Evolutionary conservation across 2,113 vertebrate species (phyloP), one percentile per base, ranked within the genome.

Genomic region (Calidris pugnax): DNA sequence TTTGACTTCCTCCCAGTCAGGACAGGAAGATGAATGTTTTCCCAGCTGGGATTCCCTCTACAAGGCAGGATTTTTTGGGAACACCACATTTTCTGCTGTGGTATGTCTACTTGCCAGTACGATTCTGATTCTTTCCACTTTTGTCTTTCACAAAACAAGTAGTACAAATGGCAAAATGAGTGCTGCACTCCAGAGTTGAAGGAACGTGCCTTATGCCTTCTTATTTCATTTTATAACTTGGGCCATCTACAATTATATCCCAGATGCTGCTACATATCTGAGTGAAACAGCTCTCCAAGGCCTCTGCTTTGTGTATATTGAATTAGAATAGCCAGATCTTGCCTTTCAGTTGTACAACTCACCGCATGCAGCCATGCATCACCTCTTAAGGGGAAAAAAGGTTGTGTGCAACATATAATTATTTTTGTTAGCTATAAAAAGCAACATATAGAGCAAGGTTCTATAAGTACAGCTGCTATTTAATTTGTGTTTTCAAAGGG

Each of bases 111-210:
- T 56, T 68, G 67, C 55, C 73, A 73, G 68, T 32, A 7, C 47
- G 73, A 73, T 80, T 84, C 68, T 56, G 68, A 33, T 89, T 75
- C 51, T 67, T 47, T 50, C 24, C 27, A 50, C 37, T 79, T 90
- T 8, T 16, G 16, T 45, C 37, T 50, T 80, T 72, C 53, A 76
- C 48, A 64, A 56, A 94, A 86, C n/a, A 62, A 78, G 33, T 8
- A 71, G 39, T 10, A 80, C 15, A 72, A 86, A 89, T 14, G 1
- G 8, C 59, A 55, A 79, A 75, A 55, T n/a, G 4, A 72, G 86
- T 51, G 20, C 41, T 0, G 0, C 23, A 15, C 28, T n/a, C 32
- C 37, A 66, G 41, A 16, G n/a, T 4, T n/a, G 71, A 86, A 55
- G 43, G 76, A 93, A 55, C 8, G 48, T 72, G 66, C 51, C 66